Base-by-base conservation (phyloP, 2,888 invertebrate genomes). In the Ganaspis brasiliensis region DNA sequence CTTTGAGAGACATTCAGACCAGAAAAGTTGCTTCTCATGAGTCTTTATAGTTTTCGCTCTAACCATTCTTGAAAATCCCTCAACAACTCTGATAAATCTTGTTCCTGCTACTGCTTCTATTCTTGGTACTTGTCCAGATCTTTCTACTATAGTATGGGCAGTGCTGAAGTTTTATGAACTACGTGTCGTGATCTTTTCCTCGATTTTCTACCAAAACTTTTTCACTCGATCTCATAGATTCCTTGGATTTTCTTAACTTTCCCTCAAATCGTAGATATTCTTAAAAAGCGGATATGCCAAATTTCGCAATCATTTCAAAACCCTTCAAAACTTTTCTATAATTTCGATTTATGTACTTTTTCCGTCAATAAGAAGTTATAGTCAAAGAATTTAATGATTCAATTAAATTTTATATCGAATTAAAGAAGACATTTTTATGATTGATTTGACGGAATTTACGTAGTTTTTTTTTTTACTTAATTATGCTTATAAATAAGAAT, bases 11-110 rank as follows among this genome's bases (percentile, higher is more conserved):
- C 40, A 40, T 40, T 1, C 8, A 14, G 14, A 40, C 21, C 63
- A 40, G 24, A 14, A 59, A 59, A 16, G 57, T 59, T 37, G 19
- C 35, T 37, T 1, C 19, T 61, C 19, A 61, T 61, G 19, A 31
- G 45, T 67, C 67, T 67, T 67, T 67, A 67, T 61, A 61, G 67
- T 45, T 67, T 67, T 24, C 45, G 14, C n/a, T 67, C 45, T 26
- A 45, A 24, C 45, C 45, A 24, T 67, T 45, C 24, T 67, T 67
- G 45, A 67, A 67, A 67, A 67, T 67, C 45, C 67, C 67, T 67
- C 67, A 67, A 67, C 67, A 67, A 67, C 67, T 67, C 45, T 67
- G 67, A 67, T 67, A 67, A 67, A 67, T 67, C 45, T 45, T 67
- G 8, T 67, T 63, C 19, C 61, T 37, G 10, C 59, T 35, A 35